Percentiles rank a stretch among this genome's conserved stretches.
Evolutionary conservation across 2,797 vertebrate species (phyloP).

Genomic region (Clangula hyemalis): DNA sequence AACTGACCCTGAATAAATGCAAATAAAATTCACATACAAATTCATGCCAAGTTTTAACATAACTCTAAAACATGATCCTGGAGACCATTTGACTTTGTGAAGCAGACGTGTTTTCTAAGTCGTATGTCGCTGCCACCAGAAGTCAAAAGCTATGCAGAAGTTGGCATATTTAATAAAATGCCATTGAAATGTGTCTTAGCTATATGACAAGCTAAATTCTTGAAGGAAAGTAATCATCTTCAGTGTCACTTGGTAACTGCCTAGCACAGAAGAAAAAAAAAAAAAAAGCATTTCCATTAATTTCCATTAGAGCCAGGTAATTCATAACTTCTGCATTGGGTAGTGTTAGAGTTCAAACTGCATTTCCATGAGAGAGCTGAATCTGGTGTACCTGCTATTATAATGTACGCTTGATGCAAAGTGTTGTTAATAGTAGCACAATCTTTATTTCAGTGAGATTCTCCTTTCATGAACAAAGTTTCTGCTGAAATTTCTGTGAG

Average conservation of each 20-base stretch:
- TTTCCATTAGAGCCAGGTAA: neutral
- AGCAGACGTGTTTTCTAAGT: neutral
- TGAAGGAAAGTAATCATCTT: neutral
- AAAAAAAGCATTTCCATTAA: neutral
- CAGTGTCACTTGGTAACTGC: neutral
- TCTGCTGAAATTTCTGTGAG: neutral
- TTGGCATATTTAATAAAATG: neutral
- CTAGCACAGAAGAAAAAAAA: neutral
- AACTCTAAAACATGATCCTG: neutral
- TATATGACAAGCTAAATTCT: neutral
- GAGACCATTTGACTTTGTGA: neutral
- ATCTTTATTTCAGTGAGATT: neutral
- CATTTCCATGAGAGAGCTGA: neutral
- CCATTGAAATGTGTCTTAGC: neutral
- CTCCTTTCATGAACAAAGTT: slow-evolving; percentile 10
- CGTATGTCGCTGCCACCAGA: neutral
- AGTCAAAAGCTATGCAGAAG: neutral
- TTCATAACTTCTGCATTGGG: neutral
- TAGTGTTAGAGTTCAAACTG: neutral
- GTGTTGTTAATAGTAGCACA: neutral
- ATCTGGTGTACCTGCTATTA: neutral
- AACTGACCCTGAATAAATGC: neutral
- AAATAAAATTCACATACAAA: neutral
- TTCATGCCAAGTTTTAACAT: neutral
- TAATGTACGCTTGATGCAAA: neutral